Evolutionary conservation across 2,113 vertebrate genomes (phyloP).

Genomic region (Solea senegalensis): DNA sequence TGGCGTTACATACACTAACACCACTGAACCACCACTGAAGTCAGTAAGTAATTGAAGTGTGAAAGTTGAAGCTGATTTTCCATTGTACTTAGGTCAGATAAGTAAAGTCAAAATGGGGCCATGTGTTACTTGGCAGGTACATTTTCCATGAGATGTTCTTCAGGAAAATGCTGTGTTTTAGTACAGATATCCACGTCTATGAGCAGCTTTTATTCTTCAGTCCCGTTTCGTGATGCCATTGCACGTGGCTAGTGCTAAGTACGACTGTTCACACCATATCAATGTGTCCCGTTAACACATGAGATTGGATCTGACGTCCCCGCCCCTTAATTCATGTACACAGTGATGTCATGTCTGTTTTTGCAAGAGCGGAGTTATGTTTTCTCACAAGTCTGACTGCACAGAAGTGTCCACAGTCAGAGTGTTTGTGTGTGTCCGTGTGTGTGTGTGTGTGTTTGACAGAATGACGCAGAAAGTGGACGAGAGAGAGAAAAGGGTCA

Average conservation of each 20-base stretch:
- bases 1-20: neutral
- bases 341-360: no score
- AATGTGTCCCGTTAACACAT: no score
- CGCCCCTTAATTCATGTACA: no score
- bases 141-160: neutral
- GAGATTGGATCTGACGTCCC: neutral
- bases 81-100: neutral
- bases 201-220: constrained; percentile 12
- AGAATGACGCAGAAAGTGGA: no score
- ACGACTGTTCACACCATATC: neutral
- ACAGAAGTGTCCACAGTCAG: no score
- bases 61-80: no score
- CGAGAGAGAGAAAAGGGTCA: no score
- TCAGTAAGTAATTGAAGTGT: no score
- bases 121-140: constrained; percentile 5
- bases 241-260: constrained; percentile 17
- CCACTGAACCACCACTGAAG: neutral
- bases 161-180: constrained; percentile 4
- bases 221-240: constrained; percentile 7
- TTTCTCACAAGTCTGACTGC: no score
- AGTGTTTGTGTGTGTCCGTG: no score
- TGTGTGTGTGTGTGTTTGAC: no score
- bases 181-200: constrained; percentile 19
- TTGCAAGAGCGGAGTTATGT: no score
- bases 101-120: neutral